A percentile compares a stretch with the other conserved stretches of the same genome.
Conservation (phyloP, 2,888 invertebrate genomes). For the Diploptera punctata region DNA sequence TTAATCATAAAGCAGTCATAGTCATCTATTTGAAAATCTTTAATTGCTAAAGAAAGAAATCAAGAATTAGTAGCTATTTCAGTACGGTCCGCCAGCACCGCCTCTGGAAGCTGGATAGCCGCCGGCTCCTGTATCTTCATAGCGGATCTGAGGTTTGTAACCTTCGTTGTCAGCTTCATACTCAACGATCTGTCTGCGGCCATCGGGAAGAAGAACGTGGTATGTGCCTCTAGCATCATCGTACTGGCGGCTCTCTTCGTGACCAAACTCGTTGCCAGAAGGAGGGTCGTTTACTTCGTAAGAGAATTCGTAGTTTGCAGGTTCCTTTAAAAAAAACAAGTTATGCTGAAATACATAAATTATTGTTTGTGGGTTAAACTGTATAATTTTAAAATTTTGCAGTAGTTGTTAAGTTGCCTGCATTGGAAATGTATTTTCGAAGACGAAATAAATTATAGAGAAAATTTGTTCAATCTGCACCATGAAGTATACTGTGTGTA, state of each 20-base stretch:
- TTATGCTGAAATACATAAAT: no score
- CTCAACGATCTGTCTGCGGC: slow-evolving; percentile 68
- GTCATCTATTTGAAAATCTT: background rate
- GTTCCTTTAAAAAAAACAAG: slow-evolving; percentile 57
- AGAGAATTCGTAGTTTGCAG: slow-evolving; percentile 68
- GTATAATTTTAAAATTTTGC: no score
- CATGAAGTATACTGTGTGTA: no score
- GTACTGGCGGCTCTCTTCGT: slow-evolving; percentile 68
- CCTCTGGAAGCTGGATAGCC: background rate
- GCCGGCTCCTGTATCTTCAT: slow-evolving; percentile 49
- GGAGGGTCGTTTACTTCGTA: slow-evolving; percentile 68
- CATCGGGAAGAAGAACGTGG: slow-evolving; percentile 68
- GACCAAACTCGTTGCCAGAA: slow-evolving; percentile 67
- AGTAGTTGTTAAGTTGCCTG: no score
- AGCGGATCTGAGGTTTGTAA: slow-evolving; percentile 65
- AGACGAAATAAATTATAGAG: no score
- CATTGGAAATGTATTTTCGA: no score
- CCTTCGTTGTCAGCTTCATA: slow-evolving; percentile 68
- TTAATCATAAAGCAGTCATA: background rate
- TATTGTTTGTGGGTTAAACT: no score
- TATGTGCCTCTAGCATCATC: slow-evolving; percentile 69
- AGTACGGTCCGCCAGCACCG: background rate
- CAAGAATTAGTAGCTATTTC: no score
- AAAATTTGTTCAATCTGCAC: no score
- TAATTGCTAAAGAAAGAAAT: no score